These are phyloP conservation scores for Chrysaora quinquecirrha DNA, from an alignment of 30 jellyfish, hydroid and myxozoan species.

Conservation along the genomic window DNA sequence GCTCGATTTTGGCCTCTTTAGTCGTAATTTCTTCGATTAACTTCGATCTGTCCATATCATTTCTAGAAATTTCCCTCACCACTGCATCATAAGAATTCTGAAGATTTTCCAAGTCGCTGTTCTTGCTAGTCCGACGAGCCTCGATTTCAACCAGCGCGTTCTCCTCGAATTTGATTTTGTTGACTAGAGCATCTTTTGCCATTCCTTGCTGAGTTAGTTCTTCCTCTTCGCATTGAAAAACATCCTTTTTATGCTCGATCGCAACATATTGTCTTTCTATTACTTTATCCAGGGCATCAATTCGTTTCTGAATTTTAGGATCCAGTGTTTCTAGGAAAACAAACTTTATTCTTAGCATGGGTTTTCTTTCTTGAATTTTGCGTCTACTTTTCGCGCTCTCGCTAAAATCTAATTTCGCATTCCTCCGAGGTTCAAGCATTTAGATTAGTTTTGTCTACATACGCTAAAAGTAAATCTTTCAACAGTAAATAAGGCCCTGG, in stretches of 20 bases:
- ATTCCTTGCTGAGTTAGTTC: slow-evolving; percentile 13
- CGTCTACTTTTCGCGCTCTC: too few relatives aligned
- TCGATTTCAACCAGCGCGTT: not conserved
- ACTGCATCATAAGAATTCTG: slow-evolving; percentile 1
- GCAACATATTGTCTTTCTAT: slow-evolving; percentile 26
- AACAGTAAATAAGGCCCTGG: too few relatives aligned
- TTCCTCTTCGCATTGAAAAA: slow-evolving; percentile 32
- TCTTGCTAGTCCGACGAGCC: not conserved
- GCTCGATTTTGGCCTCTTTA: slow-evolving; percentile 35
- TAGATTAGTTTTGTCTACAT: too few relatives aligned
- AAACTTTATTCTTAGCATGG: too few relatives aligned
- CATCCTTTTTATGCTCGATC: slow-evolving; percentile 33
- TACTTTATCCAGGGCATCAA: slow-evolving; percentile 37
- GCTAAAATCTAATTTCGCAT: too few relatives aligned
- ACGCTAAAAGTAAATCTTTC: too few relatives aligned
- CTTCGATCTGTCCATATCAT: slow-evolving; percentile 33
- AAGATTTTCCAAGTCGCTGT: not conserved
- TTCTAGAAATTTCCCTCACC: slow-evolving; percentile 5
- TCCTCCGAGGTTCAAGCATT: too few relatives aligned
- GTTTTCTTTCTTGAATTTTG: too few relatives aligned
- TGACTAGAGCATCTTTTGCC: slow-evolving; percentile 2
- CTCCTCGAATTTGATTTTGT: slow-evolving; percentile 20
- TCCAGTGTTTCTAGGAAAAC: too few relatives aligned
- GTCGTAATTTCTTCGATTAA: slow-evolving; percentile 39
- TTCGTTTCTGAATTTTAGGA: slow-evolving; percentile 33